Conservation (phyloP, 2,113 vertebrate genomes). For the Sitta europaea region DNA sequence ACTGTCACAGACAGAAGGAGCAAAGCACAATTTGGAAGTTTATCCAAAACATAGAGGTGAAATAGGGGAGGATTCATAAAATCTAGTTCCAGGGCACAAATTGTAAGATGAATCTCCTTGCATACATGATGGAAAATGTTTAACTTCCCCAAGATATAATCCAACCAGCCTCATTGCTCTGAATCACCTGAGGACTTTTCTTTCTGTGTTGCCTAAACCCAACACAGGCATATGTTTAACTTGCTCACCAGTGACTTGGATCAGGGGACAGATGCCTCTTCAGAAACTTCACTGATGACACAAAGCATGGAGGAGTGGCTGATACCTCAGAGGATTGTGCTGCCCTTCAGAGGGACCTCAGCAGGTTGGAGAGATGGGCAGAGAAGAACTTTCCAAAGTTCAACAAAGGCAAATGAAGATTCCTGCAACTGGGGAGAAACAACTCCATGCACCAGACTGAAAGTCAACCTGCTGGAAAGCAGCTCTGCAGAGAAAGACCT, state of each 20-base stretch:
- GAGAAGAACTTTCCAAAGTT: not conserved
- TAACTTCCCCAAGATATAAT: not conserved
- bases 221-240: not conserved
- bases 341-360: not conserved
- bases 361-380: not conserved
- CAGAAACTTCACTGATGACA: accelerated
- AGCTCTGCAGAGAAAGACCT: not conserved
- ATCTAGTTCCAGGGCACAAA: not conserved
- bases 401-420: not conserved
- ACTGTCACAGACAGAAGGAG: not conserved
- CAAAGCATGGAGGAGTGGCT: not conserved
- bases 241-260: not conserved
- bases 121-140: not conserved
- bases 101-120: not conserved
- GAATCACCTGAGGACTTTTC: not conserved
- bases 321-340: not conserved
- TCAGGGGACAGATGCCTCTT: not conserved
- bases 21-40: not conserved
- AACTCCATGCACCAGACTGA: not conserved
- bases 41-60: not conserved
- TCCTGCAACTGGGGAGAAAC: not conserved
- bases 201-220: not conserved
- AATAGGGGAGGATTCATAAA: not conserved
- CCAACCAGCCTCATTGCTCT: not conserved
- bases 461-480: not conserved